phyloP scores from a whole-genome alignment of 2,113 vertebrate species.

The Alligator mississippiensis region DNA sequence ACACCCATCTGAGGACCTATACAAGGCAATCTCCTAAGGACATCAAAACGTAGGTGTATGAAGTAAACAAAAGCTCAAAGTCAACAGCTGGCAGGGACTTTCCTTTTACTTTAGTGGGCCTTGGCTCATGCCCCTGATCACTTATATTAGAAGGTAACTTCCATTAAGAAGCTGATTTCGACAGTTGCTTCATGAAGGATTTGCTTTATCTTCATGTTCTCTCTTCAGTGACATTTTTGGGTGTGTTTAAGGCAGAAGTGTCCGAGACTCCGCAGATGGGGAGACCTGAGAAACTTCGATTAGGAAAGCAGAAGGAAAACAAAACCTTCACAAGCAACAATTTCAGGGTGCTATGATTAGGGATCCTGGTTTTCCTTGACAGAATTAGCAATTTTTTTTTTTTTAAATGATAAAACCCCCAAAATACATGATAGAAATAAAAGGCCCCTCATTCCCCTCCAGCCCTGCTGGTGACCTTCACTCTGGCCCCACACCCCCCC shows the following conservation, averaged over 20 bases:
- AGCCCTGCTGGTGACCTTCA: no score
- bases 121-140: neutral
- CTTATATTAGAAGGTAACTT: neutral
- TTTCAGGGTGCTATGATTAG: no score
- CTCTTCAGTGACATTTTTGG: no score
- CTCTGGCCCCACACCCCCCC: no score
- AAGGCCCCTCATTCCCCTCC: no score
- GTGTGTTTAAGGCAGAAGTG: no score
- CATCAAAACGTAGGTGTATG: fast-evolving
- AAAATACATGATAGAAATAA: no score
- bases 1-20: fast-evolving
- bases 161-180: neutral
- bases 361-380: no score
- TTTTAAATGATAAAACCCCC: no score
- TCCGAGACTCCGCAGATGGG: neutral
- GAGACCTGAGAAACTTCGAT: fast-evolving
- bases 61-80: fast-evolving
- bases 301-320: neutral
- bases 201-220: no score
- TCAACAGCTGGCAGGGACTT: neutral
- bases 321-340: neutral
- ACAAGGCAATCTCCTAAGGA: no score
- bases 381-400: no score
- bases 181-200: fast-evolving
- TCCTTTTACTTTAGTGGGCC: fast-evolving